These are phyloP conservation scores for Chrysomela aeneicollis DNA, from an alignment of 2,888 invertebrate species.

Conservation along the genomic window DNA sequence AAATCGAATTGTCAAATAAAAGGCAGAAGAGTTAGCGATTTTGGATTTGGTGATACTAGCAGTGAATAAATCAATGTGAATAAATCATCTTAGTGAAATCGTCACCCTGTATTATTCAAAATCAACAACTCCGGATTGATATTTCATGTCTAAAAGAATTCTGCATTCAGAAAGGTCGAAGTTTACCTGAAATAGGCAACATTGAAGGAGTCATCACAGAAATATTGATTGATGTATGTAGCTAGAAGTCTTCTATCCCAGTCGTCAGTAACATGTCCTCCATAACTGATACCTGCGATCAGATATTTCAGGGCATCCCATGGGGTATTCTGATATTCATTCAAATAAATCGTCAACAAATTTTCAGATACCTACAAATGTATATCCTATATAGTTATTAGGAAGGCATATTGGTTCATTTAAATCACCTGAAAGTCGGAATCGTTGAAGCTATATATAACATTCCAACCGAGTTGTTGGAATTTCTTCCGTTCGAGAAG, in stretches of 20 bases:
- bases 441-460: conserved; percentile 89
- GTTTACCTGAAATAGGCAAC: conserved; percentile 70
- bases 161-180: too few relatives aligned
- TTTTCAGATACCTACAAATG: conserved; percentile 76
- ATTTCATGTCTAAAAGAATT: too few relatives aligned
- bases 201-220: conserved; percentile 75
- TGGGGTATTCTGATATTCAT: conserved; percentile 84
- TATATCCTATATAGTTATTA: conserved; percentile 1
- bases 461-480: conserved; percentile 89
- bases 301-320: conserved; percentile 91
- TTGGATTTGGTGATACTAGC: too few relatives aligned
- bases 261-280: conserved; percentile 84
- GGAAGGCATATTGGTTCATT: not conserved
- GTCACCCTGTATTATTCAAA: too few relatives aligned
- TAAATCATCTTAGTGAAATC: too few relatives aligned
- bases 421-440: conserved; percentile 83
- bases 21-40: too few relatives aligned
- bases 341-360: conserved; percentile 81
- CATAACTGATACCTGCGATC: conserved; percentile 89
- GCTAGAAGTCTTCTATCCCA: conserved; percentile 78
- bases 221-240: conserved; percentile 86
- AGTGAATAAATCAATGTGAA: too few relatives aligned
- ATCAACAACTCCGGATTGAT: too few relatives aligned
- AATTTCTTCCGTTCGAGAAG: conserved; percentile 87
- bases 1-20: too few relatives aligned